Evolutionary conservation across 2,888 invertebrate species (phyloP), one percentile per base, ranked within the genome.

Genomic region (Euplagia quadripunctaria): DNA sequence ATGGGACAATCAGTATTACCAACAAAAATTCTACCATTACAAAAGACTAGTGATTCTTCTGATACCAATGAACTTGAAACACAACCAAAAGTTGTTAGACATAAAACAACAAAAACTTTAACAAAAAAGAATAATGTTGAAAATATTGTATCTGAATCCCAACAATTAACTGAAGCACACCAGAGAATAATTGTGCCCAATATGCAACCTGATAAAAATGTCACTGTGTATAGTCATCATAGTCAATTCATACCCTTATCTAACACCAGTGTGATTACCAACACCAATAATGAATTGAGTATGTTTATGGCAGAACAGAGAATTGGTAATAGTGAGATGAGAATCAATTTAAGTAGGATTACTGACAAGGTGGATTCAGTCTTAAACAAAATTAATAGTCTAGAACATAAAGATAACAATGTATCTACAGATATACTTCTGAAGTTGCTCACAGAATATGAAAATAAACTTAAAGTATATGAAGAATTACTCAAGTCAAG

Each of bases 1-100:
- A 92, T 95, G 92, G 95, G 95, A 7, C 94, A 94, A 52, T 94
- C 95, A 75, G 93, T 95, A 51, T 85, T 95, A 72, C 95, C 95
- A 63, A 76, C 88, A 67, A 84, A 85, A 81, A 75, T 83, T 58
- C 61, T 83, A 61, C 68, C 82, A 68, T 71, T 76, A 74, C 85
- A 87, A 66, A 89, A 85, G 80, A 89, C 91, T 73, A 93, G 92
- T 89, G 93, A 93, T 80, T 94, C 94, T 12, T 92, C 94, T 72
- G 94, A 94, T 75, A 89, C 90, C 68, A 90, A 88, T 87, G 90
- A 92, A 64, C 82, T 76, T 74, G 83, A 84, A 75, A 79, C 84
- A 61, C 84, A 87, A 73, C 82, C 86, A 65, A 91, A 91, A 88
- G 71, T 82, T 71, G 61, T 86, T 0, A 91, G 91, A 81, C 92